Evolutionary conservation across 2,888 invertebrate genomes (phyloP), one percentile per base, ranked within the genome.

Genomic region (Peribatodes rhomboidaria): DNA sequence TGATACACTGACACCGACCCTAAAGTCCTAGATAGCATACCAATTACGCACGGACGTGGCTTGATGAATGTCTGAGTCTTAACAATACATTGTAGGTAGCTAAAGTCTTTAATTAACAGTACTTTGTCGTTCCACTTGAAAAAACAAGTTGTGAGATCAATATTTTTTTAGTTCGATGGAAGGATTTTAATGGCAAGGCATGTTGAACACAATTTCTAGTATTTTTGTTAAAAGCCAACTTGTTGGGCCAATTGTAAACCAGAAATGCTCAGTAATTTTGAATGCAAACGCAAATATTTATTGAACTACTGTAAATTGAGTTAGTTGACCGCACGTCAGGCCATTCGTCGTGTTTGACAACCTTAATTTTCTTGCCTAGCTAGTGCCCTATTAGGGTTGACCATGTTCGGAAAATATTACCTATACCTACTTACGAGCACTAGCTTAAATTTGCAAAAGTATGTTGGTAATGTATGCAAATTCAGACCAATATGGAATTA

Each of bases 271-370:
- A 11, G 37, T 46, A 37, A 50, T 35, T 57, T 27, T 22, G 18
- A 61, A 65, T 35, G 65, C 41, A 56, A 52, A 46, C 2, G 4
- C 46, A 33, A 35, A 39, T 53, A 53, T 60, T 52, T 55, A 56
- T 55, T 53, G 35, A 35, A 39, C 16, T 39, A 41, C 52, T 16
- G 58, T 61, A 65, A 64, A 70, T 66, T 68, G 47, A 70, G 68
- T 63, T 68, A 64, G 47, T 49, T 67, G 60, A 63, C 67, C 60
- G 52, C 52, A 14, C 2, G 41, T 56, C 50, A 35, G 31, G 55
- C 16, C 42, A 65, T 67, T 67, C 27, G 68, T 65, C 58, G 37
- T 33, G 20, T 46, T 57, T 27, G 67, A 67, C 67, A 67, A 60
- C 20, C 46, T 60, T 62, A 62, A 61, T 65, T 63, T 49, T 41